Percentiles rank a stretch among this genome's conserved stretches.
Evolutionary conservation across 2,888 invertebrate genomes (phyloP).

Genomic region (Cataglyphis livida): DNA sequence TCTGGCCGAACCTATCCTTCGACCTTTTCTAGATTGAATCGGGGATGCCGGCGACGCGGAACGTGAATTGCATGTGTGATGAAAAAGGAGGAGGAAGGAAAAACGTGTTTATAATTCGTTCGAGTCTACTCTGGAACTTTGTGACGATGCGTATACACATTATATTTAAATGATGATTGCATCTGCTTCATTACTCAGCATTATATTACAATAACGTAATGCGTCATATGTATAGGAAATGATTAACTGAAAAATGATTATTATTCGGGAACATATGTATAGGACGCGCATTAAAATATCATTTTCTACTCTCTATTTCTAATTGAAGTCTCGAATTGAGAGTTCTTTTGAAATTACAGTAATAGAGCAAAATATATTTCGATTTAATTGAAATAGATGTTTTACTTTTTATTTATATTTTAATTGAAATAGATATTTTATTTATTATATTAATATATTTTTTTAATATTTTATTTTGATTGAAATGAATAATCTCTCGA

Average conservation of each 20-base stretch:
- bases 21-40: conserved; percentile 73
- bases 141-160: conserved; percentile 38
- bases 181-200: conserved; percentile 17
- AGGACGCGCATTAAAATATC: not conserved
- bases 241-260: not conserved
- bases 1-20: conserved; percentile 66
- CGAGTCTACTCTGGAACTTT: conserved; percentile 33
- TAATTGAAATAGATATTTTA: not conserved
- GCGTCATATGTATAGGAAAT: not conserved
- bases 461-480: not conserved
- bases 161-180: conserved; percentile 7
- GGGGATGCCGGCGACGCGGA: conserved; percentile 66
- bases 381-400: not conserved
- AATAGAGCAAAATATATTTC: not conserved
- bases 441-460: no score
- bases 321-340: not conserved
- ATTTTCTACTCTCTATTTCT: not conserved
- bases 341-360: not conserved
- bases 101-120: conserved; percentile 28
- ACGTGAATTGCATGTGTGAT: conserved; percentile 68
- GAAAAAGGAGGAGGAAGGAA: conserved; percentile 43
- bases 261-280: not conserved
- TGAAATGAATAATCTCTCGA: not conserved
- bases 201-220: conserved; percentile 6
- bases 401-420: not conserved